These are phyloP conservation scores for Selenia dentaria DNA, from an alignment of 2,888 invertebrate species.

Conservation along the genomic window DNA sequence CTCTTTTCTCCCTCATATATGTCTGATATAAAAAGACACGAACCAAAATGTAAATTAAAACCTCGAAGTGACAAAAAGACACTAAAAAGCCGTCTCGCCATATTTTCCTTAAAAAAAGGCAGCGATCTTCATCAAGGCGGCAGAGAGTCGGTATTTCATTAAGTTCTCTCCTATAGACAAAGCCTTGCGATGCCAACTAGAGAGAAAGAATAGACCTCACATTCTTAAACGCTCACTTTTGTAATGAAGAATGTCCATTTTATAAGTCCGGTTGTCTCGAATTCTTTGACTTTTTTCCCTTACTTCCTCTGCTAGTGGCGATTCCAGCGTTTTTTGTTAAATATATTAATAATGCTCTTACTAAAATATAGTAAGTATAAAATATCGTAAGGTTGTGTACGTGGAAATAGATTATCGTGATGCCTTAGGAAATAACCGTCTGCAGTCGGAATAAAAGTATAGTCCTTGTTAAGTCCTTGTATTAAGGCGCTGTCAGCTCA, in stretches of 20 bases:
- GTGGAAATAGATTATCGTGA: no score
- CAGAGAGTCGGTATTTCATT: conserved; percentile 73
- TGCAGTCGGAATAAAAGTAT: no score
- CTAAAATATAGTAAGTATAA: no score
- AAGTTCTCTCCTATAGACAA: conserved; percentile 56
- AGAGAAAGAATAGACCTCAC: conserved; percentile 55
- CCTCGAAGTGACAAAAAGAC: conserved; percentile 21
- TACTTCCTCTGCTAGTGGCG: conserved; percentile 6
- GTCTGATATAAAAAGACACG: no score
- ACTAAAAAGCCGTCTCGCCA: conserved; percentile 21
- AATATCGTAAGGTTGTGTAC: no score
- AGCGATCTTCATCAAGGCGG: conserved; percentile 64
- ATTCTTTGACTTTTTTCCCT: conserved; percentile 50
- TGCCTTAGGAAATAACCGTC: no score
- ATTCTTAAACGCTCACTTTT: conserved; percentile 71
- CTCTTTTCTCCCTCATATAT: no score
- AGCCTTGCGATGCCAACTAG: conserved; percentile 12
- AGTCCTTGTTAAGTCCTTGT: no score
- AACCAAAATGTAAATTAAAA: conserved; percentile 29
- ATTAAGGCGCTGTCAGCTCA: no score
- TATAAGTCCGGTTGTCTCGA: conserved; percentile 62
- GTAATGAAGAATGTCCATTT: conserved; percentile 81
- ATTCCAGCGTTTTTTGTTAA: no score
- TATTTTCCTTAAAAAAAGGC: conserved; percentile 54
- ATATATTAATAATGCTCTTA: no score